Conservation (phyloP, 2,888 invertebrate genomes). For the Calameuta idolon region DNA sequence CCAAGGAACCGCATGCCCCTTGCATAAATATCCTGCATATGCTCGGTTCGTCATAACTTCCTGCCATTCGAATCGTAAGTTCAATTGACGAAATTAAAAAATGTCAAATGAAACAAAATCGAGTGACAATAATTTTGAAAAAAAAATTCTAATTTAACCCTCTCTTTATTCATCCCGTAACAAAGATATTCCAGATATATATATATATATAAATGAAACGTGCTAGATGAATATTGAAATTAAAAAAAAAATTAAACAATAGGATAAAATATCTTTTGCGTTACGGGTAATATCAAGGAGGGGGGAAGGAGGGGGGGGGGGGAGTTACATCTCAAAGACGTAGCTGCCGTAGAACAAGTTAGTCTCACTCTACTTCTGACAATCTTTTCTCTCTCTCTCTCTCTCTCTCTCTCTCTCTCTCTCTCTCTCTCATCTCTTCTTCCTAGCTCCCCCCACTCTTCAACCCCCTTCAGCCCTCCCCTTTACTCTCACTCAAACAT, state of each 20-base stretch:
- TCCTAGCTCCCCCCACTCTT: constrained; percentile 12
- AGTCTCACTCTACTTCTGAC: constrained; percentile 22
- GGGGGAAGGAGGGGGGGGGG: background rate
- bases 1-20: constrained; percentile 41
- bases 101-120: background rate
- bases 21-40: constrained; percentile 45
- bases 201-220: background rate
- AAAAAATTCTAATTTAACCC: background rate
- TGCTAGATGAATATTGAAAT: background rate
- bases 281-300: background rate
- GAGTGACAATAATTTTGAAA: background rate
- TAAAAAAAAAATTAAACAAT: background rate
- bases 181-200: background rate
- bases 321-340: background rate
- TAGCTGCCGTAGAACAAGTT: constrained; percentile 16
- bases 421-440: constrained; percentile 8
- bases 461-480: constrained; percentile 12
- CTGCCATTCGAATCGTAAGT: constrained; percentile 31
- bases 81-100: constrained; percentile 40
- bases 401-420: constrained; percentile 8
- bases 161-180: background rate
- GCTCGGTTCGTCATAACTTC: constrained; percentile 43
- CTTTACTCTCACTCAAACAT: constrained; percentile 1
- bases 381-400: constrained; percentile 16
- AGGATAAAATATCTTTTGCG: background rate